These are phyloP conservation scores for Trichonephila clavipes DNA, from an alignment of 1,140 invertebrate species.

Conservation along the genomic window DNA sequence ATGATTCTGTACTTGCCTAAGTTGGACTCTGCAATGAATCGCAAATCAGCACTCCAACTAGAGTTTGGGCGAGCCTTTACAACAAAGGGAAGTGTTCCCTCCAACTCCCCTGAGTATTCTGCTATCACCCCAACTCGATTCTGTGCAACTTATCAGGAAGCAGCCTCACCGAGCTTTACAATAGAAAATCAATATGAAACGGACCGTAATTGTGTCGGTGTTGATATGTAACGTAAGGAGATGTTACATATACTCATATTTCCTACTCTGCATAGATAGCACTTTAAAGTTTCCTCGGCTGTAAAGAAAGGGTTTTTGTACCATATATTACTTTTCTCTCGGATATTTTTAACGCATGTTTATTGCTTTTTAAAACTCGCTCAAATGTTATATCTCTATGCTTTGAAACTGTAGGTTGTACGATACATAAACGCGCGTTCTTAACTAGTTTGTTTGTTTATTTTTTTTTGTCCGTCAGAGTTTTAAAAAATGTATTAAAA, in stretches of 20 bases:
- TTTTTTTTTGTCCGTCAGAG: not conserved
- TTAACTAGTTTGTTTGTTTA: not conserved
- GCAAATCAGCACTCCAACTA: slow-evolving; percentile 57
- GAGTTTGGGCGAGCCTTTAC: slow-evolving; percentile 45
- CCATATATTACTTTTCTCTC: not conserved
- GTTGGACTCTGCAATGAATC: slow-evolving; percentile 45
- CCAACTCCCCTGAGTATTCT: slow-evolving; percentile 35
- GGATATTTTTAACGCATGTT: not conserved
- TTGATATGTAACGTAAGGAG: slow-evolving; percentile 51
- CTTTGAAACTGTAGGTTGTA: not conserved
- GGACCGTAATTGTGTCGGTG: slow-evolving; percentile 69
- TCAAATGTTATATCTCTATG: not conserved
- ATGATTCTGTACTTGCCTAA: not conserved
- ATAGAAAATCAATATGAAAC: slow-evolving; percentile 77
- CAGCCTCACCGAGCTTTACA: slow-evolving; percentile 59
- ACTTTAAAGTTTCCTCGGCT: slow-evolving; percentile 34
- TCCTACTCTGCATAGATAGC: slow-evolving; percentile 56
- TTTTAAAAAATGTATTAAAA: not conserved
- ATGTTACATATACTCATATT: not conserved
- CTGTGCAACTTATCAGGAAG: slow-evolving; percentile 42
- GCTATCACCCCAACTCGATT: slow-evolving; percentile 31
- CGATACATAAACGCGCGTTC: not conserved
- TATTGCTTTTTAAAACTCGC: slow-evolving; percentile 28
- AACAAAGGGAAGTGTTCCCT: slow-evolving; percentile 43
- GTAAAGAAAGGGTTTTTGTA: not conserved